A percentile compares a stretch with the other conserved stretches of the same genome.
Conservation (phyloP, 2,888 invertebrate species). For the Philaethria dido region DNA sequence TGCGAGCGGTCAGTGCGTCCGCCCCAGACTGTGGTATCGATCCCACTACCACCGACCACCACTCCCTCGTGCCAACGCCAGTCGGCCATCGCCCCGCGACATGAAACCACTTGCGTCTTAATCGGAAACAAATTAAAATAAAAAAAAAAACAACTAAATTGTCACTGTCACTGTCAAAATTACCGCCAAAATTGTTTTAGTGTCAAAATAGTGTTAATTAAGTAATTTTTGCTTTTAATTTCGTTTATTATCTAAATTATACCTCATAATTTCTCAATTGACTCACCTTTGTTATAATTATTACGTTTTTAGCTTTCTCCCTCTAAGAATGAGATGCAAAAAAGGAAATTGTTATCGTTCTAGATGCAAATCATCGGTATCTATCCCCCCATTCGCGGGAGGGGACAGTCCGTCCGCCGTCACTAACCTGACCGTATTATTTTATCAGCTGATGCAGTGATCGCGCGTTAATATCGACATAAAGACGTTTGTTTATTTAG, state of each 20-base stretch:
- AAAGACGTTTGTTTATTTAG: constrained; percentile 40
- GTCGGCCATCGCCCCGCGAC: constrained; percentile 79
- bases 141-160: constrained; percentile 53
- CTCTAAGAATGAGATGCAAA: constrained; percentile 62
- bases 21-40: constrained; percentile 78
- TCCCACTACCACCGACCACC: constrained; percentile 75
- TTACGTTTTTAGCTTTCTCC: constrained; percentile 57
- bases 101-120: constrained; percentile 58
- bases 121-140: constrained; percentile 47
- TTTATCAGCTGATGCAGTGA: constrained; percentile 68
- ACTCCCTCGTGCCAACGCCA: constrained; percentile 72
- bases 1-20: constrained; percentile 79
- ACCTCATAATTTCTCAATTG: too few species aligned
- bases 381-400: constrained; percentile 71
- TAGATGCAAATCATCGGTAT: constrained; percentile 78
- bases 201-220: constrained; percentile 6
- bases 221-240: too few species aligned
- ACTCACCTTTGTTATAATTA: not conserved
- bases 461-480: constrained; percentile 38
- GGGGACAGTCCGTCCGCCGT: constrained; percentile 59
- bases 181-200: constrained; percentile 40
- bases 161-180: constrained; percentile 42
- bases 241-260: too few species aligned
- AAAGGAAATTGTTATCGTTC: constrained; percentile 72
- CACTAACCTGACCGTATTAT: constrained; percentile 74